phyloP scores from a whole-genome alignment of 2,113 vertebrate species.

The Indicator indicator region DNA sequence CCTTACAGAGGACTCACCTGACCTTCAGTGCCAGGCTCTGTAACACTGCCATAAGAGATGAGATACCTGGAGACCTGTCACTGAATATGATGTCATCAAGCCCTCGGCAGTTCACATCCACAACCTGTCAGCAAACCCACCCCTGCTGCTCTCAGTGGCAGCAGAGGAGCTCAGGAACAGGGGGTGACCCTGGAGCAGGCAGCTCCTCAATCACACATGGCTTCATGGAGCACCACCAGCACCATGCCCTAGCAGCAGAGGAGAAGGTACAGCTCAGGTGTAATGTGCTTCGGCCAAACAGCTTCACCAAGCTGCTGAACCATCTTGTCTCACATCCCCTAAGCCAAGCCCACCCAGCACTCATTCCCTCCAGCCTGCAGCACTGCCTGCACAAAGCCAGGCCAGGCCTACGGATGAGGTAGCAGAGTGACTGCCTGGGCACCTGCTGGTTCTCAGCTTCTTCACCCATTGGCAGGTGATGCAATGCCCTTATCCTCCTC shows the following conservation, averaged over 20 bases:
- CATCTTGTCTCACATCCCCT: rapidly evolving
- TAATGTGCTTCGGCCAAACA: background rate
- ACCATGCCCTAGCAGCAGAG: background rate
- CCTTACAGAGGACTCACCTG: background rate
- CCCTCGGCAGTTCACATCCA: background rate
- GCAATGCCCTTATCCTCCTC: background rate
- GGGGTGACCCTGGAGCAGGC: background rate
- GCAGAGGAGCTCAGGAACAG: background rate
- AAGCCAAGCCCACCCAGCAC: background rate
- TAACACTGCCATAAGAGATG: rapidly evolving
- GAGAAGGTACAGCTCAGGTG: background rate
- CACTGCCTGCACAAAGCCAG: background rate
- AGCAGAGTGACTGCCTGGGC: background rate
- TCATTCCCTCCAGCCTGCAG: background rate
- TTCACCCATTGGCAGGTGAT: rapidly evolving
- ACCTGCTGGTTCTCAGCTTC: background rate
- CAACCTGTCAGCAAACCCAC: background rate
- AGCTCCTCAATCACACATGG: background rate
- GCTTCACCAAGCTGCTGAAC: too few relatives aligned
- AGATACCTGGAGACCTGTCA: background rate
- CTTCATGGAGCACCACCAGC: rapidly evolving
- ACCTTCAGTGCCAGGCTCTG: background rate
- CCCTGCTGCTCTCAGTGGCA: background rate
- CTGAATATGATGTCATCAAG: rapidly evolving
- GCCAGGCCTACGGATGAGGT: background rate